These are phyloP conservation scores for Drosophila peninsularis DNA, from an alignment of 2,888 invertebrate genomes.

Conservation along the genomic window DNA sequence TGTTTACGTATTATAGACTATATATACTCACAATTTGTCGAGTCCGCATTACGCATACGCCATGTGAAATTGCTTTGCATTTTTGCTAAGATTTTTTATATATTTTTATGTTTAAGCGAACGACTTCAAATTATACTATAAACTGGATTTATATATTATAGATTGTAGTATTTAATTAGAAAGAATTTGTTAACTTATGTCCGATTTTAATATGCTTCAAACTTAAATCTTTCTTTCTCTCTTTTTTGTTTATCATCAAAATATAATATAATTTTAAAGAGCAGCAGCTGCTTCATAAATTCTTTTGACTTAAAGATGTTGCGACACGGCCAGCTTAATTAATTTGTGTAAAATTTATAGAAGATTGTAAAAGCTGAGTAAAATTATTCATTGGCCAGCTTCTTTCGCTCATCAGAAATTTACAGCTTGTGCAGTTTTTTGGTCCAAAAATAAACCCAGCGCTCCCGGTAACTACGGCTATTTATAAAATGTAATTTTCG, in stretches of 20 bases:
- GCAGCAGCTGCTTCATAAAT: background rate
- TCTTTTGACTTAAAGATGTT: slow-evolving; percentile 12
- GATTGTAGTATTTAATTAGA: too few species aligned
- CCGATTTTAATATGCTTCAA: too few species aligned
- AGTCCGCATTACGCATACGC: too few species aligned
- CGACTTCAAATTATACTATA: too few species aligned
- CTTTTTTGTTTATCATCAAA: too few species aligned
- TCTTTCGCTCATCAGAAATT: slow-evolving; percentile 68
- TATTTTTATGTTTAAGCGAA: too few species aligned
- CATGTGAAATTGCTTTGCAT: too few species aligned
- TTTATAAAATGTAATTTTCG: slow-evolving; percentile 60
- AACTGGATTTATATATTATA: too few species aligned
- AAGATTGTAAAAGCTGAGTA: slow-evolving; percentile 45
- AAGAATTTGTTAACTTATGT: too few species aligned
- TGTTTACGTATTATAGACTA: background rate
- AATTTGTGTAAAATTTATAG: slow-evolving; percentile 59
- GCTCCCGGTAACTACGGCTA: slow-evolving; percentile 35
- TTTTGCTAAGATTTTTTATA: too few species aligned
- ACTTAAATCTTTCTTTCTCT: too few species aligned
- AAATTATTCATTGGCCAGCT: slow-evolving; percentile 61
- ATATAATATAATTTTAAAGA: too few species aligned
- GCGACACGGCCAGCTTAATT: slow-evolving; percentile 49
- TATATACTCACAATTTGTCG: background rate
- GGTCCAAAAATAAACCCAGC: slow-evolving; percentile 43
- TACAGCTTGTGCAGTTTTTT: slow-evolving; percentile 55